Base-by-base conservation (phyloP, 53 echinoderm and acorn worm genomes). In the Arbacia lixula region DNA sequence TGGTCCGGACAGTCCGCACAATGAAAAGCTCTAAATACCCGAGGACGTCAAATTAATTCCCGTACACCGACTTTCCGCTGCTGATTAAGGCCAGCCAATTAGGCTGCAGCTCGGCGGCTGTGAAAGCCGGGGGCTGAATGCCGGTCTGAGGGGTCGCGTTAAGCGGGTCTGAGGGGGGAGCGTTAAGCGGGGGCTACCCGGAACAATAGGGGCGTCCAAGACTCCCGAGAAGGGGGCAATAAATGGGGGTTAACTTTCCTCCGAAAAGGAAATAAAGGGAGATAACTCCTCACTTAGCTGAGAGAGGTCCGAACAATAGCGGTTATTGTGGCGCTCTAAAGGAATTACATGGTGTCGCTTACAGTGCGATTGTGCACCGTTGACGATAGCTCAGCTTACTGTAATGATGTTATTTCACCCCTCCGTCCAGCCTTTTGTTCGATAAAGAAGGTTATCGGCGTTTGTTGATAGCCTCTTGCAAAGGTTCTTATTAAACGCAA, bases 331-430 rank as follows among this genome's bases (percentile, higher is more conserved):
- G 53, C 43, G 16, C 3, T 74, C 51, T 74, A 74, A 21, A 74
- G 74, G 74, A 50, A 74, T 74, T 74, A 74, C 74, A 74, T 74
- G 74, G 74, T 74, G 74, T 74, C 74, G 74, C 74, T 74, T 74
- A 74, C 74, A 74, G 43, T 31, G 19, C 12, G 16, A 32, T 74
- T 74, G 74, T 74, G 53, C 19, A 0, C 10, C 74, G 35, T 34
- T 74, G 74, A 53, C 74, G 74, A 74, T 74, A 21, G 74, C 74
- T 29, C 32, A 20, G 74, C 74, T 74, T 74, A 74, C 74, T 32
- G 53, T 53, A 74, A 74, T 17, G 74, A 74, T 53, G 74, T 74
- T 74, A 74, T 74, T 74, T 74, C 30, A 34, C 34, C 30, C 49
- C 33, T 53, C n/a, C 51, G 51, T 74, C 29, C 17, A 34, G 33